Base-by-base conservation (phyloP, 1,140 invertebrate species). In the Brachionus asplanchnoidis region DNA sequence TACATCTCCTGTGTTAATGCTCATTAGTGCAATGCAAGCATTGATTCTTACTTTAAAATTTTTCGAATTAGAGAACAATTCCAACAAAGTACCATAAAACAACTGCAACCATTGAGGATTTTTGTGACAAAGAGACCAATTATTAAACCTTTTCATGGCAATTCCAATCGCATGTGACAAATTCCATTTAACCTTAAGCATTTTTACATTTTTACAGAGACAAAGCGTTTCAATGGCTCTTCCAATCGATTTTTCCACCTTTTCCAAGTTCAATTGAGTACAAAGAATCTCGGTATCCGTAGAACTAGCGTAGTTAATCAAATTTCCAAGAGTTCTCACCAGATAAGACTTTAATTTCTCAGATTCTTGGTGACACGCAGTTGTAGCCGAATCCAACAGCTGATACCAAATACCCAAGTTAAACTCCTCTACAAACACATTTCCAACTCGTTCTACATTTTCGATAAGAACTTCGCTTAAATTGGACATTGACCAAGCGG, bases 21-120 rank as follows among this genome's bases (percentile, higher is more conserved):
- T 65, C 79, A 82, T 82, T n/a, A 82, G 26, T 7, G 79, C 79
- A 23, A 82, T 82, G 44, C 79, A 82, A 68, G 79, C 79, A 68
- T 82, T 82, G 4, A 82, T 82, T 40, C 79, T 26, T 65, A 82
- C 79, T 82, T 82, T 82, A 46, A 82, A 82, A 82, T 82, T 82
- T 23, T 68, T 82, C 1, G 79, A 82, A 26, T 82, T 32, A 2
- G 28, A 28, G 44, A 82, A 82, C 12, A 82, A 65, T 26, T 82
- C 53, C 17, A 82, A 68, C 1, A 82, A 26, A 36, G 79, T 82
- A 60, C 32, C 40, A 26, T 65, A 82, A 46, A 82, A 82, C 20
- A 68, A 9, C 8, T 65, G n/a, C 12, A 82, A 42, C 79, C 79
- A 82, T 6, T 82, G n/a, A 9, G 53, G 79, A 42, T 82, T 82